These are phyloP conservation scores for Redunca redunca DNA, from an alignment of 2,113 vertebrate genomes.

Conservation along the genomic window DNA sequence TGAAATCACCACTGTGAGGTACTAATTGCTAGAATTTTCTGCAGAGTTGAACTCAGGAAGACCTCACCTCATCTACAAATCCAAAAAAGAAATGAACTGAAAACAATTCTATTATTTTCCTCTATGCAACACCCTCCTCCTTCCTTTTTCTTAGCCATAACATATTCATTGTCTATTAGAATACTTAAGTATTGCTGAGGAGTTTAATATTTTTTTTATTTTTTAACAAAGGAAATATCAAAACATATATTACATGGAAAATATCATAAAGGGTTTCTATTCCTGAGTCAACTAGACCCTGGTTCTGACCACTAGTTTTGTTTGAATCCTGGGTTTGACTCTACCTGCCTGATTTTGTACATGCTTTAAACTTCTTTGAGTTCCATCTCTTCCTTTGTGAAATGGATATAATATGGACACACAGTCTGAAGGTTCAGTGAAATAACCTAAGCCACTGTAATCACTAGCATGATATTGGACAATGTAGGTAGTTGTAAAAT, in stretches of 20 bases:
- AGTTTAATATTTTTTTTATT: not conserved
- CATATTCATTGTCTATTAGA: not conserved
- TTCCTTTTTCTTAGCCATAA: not conserved
- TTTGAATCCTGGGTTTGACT: not conserved
- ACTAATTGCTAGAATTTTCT: conserved; percentile 55
- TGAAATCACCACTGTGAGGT: not conserved
- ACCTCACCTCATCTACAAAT: conserved; percentile 15
- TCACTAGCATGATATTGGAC: not conserved
- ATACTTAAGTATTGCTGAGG: not conserved
- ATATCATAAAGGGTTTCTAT: not conserved
- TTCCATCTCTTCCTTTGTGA: not conserved
- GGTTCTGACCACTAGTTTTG: not conserved
- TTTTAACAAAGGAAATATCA: not conserved
- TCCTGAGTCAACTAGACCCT: not conserved
- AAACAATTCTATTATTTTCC: not conserved
- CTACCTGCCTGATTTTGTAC: not conserved
- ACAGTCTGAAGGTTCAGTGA: not conserved
- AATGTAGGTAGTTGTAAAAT: not conserved
- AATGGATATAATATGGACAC: not conserved
- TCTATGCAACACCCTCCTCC: not conserved
- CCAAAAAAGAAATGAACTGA: not conserved
- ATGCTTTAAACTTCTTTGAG: not conserved
- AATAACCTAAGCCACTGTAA: not conserved
- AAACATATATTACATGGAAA: not conserved
- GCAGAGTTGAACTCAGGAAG: conserved; percentile 22